Percentiles rank a stretch among this genome's conserved stretches.
Evolutionary conservation across 2,113 vertebrate genomes (phyloP).

Genomic region (Rhombomys opimus): DNA sequence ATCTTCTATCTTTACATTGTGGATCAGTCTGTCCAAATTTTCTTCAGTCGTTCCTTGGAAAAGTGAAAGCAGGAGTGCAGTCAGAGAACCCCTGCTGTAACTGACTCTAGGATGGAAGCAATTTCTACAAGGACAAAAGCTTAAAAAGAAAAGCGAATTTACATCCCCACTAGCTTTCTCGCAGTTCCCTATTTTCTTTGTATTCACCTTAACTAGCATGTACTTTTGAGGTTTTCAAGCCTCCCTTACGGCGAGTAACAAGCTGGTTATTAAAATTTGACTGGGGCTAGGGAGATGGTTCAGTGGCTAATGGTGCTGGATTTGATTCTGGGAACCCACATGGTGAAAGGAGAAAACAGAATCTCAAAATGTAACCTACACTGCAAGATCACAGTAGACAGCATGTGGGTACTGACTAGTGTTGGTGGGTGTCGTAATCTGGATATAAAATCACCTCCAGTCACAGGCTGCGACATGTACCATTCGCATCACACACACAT

Average conservation of each 20-base stretch:
- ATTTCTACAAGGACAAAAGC: background rate
- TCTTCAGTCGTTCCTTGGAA: slow-evolving; percentile 95
- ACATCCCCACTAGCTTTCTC: background rate
- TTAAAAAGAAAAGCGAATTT: slow-evolving; percentile 45
- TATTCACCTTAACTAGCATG: slow-evolving; percentile 26
- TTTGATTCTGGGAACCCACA: background rate
- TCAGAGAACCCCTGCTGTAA: background rate
- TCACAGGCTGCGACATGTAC: background rate
- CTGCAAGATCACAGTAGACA: background rate
- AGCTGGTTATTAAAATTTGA: background rate
- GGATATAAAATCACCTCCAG: background rate
- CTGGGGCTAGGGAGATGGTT: background rate
- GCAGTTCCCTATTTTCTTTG: slow-evolving; percentile 14
- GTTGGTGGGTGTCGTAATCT: background rate
- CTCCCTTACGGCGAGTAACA: background rate
- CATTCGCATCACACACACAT: background rate
- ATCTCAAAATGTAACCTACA: background rate
- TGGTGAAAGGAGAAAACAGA: background rate
- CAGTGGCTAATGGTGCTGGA: background rate
- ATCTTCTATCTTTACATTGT: slow-evolving; percentile 95
- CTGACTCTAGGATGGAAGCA: slow-evolving; percentile 17
- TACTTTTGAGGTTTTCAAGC: slow-evolving; percentile 26
- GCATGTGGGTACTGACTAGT: background rate
- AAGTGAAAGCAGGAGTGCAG: slow-evolving; percentile 51
- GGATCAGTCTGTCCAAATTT: slow-evolving; percentile 96